These are phyloP conservation scores for Cricetomys ansorgei DNA, from an alignment of 2,113 vertebrate species.

Conservation along the genomic window DNA sequence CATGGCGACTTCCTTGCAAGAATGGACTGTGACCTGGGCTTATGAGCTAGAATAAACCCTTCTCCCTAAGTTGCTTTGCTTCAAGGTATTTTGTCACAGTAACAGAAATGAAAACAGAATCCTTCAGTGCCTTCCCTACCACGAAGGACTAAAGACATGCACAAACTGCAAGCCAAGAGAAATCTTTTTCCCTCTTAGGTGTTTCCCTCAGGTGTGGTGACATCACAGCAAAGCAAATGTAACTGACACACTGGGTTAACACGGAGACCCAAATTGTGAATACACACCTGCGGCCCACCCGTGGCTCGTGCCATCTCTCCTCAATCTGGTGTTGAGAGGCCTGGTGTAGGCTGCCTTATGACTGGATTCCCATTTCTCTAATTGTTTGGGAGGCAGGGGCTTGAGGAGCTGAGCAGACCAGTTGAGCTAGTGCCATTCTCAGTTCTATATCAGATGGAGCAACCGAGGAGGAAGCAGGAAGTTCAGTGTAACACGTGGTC, in stretches of 20 bases:
- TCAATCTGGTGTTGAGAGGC: background rate
- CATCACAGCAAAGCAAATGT: background rate
- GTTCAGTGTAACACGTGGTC: too few species aligned
- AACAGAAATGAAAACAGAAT: background rate
- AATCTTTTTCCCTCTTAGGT: background rate
- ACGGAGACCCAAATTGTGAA: background rate
- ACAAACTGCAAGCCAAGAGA: background rate
- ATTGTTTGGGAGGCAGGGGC: background rate
- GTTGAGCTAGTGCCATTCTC: too few species aligned
- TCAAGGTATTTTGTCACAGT: background rate
- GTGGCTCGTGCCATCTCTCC: fast-evolving
- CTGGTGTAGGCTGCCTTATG: background rate
- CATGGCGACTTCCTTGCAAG: background rate
- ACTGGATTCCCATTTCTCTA: background rate
- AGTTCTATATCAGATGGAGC: background rate
- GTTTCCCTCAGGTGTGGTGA: background rate
- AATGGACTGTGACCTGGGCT: background rate
- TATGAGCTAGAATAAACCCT: background rate
- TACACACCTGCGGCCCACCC: fast-evolving
- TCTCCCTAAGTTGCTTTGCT: background rate
- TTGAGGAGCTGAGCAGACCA: too few species aligned
- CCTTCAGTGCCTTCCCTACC: background rate
- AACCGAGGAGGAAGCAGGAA: background rate
- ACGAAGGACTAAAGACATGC: background rate
- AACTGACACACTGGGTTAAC: background rate